These are phyloP conservation scores for Pteropus rufus DNA, from an alignment of 2,797 vertebrate genomes.

Conservation along the genomic window DNA sequence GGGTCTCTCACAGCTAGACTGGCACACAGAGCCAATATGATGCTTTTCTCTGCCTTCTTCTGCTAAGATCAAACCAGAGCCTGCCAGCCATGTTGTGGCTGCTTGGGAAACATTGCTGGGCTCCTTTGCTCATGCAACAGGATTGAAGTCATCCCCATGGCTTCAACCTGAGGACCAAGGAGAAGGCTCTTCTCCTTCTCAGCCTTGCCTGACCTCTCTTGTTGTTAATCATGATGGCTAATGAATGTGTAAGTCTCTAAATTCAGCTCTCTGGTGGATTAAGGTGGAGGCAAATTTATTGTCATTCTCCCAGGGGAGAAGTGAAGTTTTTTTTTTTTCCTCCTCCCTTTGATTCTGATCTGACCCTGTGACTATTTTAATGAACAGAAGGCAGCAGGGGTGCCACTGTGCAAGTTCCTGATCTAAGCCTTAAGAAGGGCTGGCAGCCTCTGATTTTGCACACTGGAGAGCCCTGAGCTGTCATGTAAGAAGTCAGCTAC, in stretches of 20 bases:
- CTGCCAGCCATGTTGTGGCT: background rate
- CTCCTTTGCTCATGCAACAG: background rate
- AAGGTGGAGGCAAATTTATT: background rate
- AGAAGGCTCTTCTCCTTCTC: background rate
- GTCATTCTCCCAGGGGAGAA: background rate
- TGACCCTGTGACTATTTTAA: background rate
- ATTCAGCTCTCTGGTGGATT: background rate
- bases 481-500: background rate
- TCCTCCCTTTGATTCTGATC: background rate
- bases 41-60: background rate
- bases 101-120: background rate
- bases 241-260: background rate
- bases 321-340: background rate
- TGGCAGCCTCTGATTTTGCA: background rate
- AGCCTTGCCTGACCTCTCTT: background rate
- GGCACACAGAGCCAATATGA: background rate
- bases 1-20: background rate
- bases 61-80: background rate
- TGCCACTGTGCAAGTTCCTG: background rate
- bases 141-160: background rate
- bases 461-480: background rate
- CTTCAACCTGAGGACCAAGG: background rate
- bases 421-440: background rate
- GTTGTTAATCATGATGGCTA: background rate
- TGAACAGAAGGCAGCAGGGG: background rate